Conservation (phyloP, 2,113 vertebrate species). For the Grus americana region DNA sequence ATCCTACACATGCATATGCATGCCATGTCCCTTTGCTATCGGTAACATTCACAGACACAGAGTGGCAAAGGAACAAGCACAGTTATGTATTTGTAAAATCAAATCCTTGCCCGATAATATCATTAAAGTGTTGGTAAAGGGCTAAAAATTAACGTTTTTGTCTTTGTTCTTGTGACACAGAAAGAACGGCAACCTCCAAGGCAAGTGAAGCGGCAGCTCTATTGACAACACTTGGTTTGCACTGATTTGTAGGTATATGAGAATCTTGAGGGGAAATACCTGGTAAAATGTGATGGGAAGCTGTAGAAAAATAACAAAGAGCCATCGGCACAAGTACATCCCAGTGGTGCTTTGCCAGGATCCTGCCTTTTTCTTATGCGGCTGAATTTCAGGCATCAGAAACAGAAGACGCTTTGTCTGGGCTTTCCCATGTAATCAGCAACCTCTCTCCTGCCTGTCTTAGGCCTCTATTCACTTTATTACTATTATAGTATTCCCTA, state of each 20-base stretch:
- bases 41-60: background rate
- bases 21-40: background rate
- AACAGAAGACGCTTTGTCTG: conserved; percentile 63
- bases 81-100: background rate
- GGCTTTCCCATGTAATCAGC: conserved; percentile 49
- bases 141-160: background rate
- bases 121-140: background rate
- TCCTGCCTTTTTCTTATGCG: background rate
- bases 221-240: background rate
- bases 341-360: conserved; percentile 35
- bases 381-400: conserved; percentile 54
- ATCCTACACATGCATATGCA: conserved; percentile 7
- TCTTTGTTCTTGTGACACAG: background rate
- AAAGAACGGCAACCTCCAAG: background rate
- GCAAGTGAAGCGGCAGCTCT: background rate
- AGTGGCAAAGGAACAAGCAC: background rate
- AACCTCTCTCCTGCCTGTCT: conserved; percentile 45
- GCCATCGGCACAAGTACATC: conserved; percentile 13
- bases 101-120: background rate
- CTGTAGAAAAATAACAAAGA: conserved; percentile 21
- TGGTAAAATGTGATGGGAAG: background rate
- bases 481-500: conserved; percentile 19
- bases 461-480: conserved; percentile 28
- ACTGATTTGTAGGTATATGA: background rate
- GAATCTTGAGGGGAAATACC: conserved; percentile 22